phyloP scores from a whole-genome alignment of 1,140 invertebrate genomes.

The Diorhabda sublineata region DNA sequence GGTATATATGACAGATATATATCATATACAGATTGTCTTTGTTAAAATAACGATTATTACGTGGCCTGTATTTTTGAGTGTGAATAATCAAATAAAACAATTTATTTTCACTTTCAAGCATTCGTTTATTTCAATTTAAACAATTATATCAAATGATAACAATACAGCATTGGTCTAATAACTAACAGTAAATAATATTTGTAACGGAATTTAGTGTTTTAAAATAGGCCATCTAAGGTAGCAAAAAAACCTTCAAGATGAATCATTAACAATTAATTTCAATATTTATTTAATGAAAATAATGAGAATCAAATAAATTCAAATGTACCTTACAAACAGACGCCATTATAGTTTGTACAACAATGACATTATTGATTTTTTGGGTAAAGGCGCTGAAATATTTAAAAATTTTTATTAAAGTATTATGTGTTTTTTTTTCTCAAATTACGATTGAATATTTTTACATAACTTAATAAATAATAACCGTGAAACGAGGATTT shows the following conservation, averaged over 20 bases:
- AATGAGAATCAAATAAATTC: background rate
- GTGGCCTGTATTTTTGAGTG: no score
- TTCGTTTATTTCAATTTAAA: conserved; percentile 9
- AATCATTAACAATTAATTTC: background rate
- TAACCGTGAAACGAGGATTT: background rate
- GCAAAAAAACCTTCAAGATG: conserved; percentile 4
- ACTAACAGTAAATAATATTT: conserved; percentile 6
- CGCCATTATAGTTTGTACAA: no score
- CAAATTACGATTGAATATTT: background rate
- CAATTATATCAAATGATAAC: conserved; percentile 13
- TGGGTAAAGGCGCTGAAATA: background rate
- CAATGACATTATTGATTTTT: background rate
- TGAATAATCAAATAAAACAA: no score
- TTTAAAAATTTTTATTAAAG: background rate
- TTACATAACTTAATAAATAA: background rate
- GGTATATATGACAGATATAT: no score
- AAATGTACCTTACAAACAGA: no score
- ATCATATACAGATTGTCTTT: no score
- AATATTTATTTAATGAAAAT: background rate
- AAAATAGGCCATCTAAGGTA: conserved; percentile 7
- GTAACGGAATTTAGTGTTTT: background rate
- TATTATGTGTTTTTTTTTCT: background rate
- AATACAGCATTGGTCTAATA: conserved; percentile 8
- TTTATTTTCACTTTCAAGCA: background rate
- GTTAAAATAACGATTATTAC: no score